Percentiles rank a stretch among this genome's conserved stretches.
Conservation (phyloP, 2,797 vertebrate genomes). For the Acanthornis magna region DNA sequence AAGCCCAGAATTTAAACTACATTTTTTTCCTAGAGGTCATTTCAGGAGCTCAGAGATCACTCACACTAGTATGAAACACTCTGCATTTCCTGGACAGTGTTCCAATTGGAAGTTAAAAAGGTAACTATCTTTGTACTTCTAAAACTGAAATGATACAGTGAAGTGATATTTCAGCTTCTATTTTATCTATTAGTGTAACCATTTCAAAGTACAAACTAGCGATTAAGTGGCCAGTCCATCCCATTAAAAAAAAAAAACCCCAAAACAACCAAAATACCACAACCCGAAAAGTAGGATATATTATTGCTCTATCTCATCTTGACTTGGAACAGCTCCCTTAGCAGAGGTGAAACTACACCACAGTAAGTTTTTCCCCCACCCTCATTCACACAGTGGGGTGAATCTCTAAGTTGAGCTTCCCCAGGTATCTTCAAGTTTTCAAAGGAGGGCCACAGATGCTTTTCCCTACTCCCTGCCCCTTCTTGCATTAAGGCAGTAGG, state of each 20-base stretch:
- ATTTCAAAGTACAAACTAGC: neutral
- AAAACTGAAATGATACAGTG: neutral
- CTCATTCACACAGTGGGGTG: neutral
- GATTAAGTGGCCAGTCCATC: neutral
- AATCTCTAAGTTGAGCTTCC: neutral
- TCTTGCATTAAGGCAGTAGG: neutral
- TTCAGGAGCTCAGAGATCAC: neutral
- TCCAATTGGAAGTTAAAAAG: neutral
- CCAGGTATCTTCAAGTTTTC: neutral
- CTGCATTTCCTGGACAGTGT: neutral
- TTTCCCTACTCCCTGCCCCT: neutral
- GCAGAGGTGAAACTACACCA: neutral
- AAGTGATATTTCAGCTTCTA: neutral
- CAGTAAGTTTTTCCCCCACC: neutral
- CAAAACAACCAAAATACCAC: neutral
- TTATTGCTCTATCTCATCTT: neutral
- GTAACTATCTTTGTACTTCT: neutral
- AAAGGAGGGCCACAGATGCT: neutral
- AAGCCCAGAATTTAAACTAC: neutral
- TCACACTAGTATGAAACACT: neutral
- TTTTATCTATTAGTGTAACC: neutral
- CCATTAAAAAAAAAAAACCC: neutral
- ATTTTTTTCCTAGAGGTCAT: neutral
- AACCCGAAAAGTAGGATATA: neutral
- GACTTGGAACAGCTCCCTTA: neutral